Evolutionary conservation across 1,140 invertebrate genomes (phyloP), one percentile per base, ranked within the genome.

Genomic region (Atta cephalotes): DNA sequence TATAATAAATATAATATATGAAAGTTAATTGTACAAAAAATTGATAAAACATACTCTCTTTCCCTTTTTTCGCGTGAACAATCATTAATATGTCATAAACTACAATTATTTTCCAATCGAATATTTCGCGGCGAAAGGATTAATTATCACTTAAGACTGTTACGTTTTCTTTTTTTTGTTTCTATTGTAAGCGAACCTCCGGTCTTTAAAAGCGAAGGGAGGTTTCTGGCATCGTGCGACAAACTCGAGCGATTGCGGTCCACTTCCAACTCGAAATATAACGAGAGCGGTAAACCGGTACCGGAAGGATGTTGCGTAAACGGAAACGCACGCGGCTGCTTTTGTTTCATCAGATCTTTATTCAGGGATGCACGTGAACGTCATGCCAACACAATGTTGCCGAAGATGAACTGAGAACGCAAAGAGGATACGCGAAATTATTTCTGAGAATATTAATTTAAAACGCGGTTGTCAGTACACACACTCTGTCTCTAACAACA

Each of bases 251-350:
- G 45, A 66, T 53, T 87, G 86, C 70, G 86, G 70, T 84, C 35
- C 70, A 76, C 58, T 86, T 77, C 16, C 60, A 58, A 62, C 3
- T 28, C 25, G 53, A 28, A n/a, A 35, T n/a, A 68, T 66, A 84
- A 87, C 78, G 71, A 31, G 12, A 53, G 28, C 28, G 28, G 68
- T 80, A 60, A 71, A 56, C 76, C 74, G 74, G 82, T 92, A 92
- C 93, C 93, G 94, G 94, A 94, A 94, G 93, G 94, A 94, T 94
- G 88, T 94, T 94, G 92, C 93, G 91, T 91, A 94, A 94, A 92
- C 93, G 93, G 93, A 94, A 93, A 89, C 93, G 91, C 92, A 91
- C 93, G 93, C 85, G 90, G 86, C 58, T 72, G 77, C 87, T 88
- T 92, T 94, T 91, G 90, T 93, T 93, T 93, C 90, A 88, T 91